Evolutionary conservation across 2,888 invertebrate species (phyloP), one percentile per base, ranked within the genome.

Genomic region (Drosophila atripex): DNA sequence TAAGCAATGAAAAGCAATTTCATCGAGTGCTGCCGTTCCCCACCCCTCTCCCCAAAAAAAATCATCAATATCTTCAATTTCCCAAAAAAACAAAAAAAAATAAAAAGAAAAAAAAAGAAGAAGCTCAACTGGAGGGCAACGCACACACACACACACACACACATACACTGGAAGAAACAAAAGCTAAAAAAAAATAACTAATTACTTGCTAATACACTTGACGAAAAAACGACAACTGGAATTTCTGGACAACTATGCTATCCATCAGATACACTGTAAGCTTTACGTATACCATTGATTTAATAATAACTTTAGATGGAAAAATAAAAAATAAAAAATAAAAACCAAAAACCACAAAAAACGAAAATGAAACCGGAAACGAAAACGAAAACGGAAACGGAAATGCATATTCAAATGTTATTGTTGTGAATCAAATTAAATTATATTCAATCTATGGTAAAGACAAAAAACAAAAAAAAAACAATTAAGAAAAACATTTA

Each of bases 381-480:
- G 14, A 46, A n/a, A 16, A 23, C 8, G n/a, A 61, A 12, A 49
- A 9, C 25, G 18, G 30, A 61, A 61, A 14, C 30, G 38, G 45
- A 64, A 64, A 82, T 75, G 77, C 80, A 80, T 78, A 83, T 88
- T 83, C 79, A 79, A 86, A 84, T 89, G 89, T 89, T 89, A 85
- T 89, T 89, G 88, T 77, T 89, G 85, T 88, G 73, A 89, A 89
- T 89, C 75, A 86, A 86, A 76, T 75, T 75, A 77, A 75, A 84
- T 77, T 85, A 82, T 69, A 77, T 82, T 70, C 66, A 66, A 73
- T 72, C 66, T 69, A 65, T 65, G 75, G 54, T 16, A 54, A 56
- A 30, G 14, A n/a, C n/a, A n/a, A n/a, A n/a, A n/a, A n/a, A n/a
- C n/a, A n/a, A n/a, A n/a, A 47, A 56, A 41, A 47, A 18, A 32